Conservation (phyloP, 2,113 vertebrate species). For the Hipposideros armiger region DNA sequence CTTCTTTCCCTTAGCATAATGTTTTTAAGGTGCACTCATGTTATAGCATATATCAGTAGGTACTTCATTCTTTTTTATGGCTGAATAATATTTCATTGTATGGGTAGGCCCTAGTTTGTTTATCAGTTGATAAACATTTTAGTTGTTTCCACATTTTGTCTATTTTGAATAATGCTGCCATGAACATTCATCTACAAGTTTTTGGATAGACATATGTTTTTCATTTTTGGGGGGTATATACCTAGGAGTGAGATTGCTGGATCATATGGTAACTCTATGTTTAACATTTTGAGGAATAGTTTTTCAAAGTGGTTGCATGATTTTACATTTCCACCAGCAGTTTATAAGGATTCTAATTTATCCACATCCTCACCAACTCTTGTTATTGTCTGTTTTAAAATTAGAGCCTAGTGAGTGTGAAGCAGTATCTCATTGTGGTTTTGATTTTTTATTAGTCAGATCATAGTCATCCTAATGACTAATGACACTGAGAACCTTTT, state of each 20-base stretch:
- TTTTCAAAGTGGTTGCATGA: background rate
- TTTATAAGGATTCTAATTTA: background rate
- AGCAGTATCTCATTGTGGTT: background rate
- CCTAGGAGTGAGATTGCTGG: background rate
- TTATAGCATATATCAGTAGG: background rate
- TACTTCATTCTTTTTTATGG: background rate
- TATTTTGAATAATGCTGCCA: background rate
- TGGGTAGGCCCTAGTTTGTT: background rate
- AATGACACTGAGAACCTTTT: background rate
- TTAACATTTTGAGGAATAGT: background rate
- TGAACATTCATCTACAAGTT: background rate
- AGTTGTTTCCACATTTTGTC: background rate
- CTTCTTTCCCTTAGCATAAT: background rate
- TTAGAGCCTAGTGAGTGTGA: background rate
- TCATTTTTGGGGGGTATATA: background rate
- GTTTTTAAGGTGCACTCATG: background rate
- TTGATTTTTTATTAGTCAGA: background rate
- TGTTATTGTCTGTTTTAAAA: background rate
- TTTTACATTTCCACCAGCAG: background rate
- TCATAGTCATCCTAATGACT: background rate
- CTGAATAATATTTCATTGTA: background rate
- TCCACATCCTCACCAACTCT: background rate
- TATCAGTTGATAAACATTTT: background rate
- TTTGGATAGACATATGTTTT: background rate
- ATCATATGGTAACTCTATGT: background rate